Evolutionary conservation across 2,113 vertebrate species (phyloP).

Genomic region (Xenopus laevis): DNA sequence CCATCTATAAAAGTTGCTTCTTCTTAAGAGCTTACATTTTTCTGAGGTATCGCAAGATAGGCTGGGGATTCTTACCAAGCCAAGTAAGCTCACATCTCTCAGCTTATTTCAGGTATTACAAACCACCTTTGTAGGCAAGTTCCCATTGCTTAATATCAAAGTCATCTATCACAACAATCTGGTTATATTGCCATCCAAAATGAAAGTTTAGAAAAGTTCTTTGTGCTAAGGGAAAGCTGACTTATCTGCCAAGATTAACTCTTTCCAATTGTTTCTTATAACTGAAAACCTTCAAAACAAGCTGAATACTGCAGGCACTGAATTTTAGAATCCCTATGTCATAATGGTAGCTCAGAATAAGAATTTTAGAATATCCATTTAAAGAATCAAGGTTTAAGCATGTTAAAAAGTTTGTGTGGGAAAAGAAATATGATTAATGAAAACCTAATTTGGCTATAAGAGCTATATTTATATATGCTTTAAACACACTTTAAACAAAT

Average conservation of each 20-base stretch:
- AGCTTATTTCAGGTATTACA: constrained; percentile 29
- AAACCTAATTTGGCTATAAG: too few relatives aligned
- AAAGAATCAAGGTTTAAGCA: too few relatives aligned
- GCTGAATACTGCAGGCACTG: too few relatives aligned
- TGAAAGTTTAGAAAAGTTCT: neutral
- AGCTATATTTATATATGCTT: too few relatives aligned
- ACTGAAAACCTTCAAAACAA: too few relatives aligned
- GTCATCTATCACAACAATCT: constrained; percentile 21
- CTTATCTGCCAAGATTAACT: neutral
- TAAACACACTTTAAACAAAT: too few relatives aligned
- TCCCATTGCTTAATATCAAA: constrained; percentile 22
- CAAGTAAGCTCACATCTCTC: constrained; percentile 16
- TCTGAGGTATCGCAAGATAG: neutral
- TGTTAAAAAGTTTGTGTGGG: too few relatives aligned
- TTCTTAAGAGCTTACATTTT: constrained; percentile 9
- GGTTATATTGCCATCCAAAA: constrained; percentile 15
- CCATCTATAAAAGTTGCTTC: constrained; percentile 29
- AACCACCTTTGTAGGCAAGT: constrained; percentile 24
- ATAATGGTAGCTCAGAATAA: too few relatives aligned
- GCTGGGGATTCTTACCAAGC: constrained; percentile 17
- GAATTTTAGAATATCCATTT: too few relatives aligned
- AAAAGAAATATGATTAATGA: too few relatives aligned
- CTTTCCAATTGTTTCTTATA: neutral
- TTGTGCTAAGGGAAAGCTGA: neutral
- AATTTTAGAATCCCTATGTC: too few relatives aligned